These are phyloP conservation scores for Caranx ignobilis DNA, from an alignment of 2,113 vertebrate genomes.

Conservation along the genomic window DNA sequence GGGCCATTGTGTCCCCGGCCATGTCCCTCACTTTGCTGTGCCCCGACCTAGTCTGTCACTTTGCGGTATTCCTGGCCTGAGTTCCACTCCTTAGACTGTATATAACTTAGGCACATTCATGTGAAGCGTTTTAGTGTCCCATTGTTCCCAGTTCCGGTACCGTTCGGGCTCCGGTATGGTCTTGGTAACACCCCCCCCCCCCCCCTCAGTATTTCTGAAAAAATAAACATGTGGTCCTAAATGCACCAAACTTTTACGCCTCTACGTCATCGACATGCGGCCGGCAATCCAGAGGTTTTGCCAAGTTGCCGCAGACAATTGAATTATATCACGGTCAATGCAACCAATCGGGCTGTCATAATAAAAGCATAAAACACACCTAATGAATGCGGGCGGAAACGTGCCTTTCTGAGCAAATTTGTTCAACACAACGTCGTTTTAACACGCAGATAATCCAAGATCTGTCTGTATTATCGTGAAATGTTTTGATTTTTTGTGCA, in stretches of 20 bases:
- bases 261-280: conserved; percentile 18
- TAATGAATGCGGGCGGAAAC: background rate
- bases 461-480: background rate
- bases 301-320: background rate
- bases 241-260: background rate
- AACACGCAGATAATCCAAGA: background rate
- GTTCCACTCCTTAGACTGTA: too few relatives aligned
- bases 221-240: background rate
- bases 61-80: too few relatives aligned
- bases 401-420: too few relatives aligned
- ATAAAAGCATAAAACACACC: conserved; percentile 4
- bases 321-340: background rate
- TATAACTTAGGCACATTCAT: too few relatives aligned
- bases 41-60: too few relatives aligned
- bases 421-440: background rate
- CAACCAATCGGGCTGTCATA: background rate
- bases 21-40: too few relatives aligned
- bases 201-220: too few relatives aligned
- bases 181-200: too few relatives aligned
- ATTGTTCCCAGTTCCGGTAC: too few relatives aligned
- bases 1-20: too few relatives aligned
- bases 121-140: too few relatives aligned
- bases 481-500: fast-evolving
- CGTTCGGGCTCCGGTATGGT: too few relatives aligned
- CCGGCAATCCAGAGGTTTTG: background rate